These are phyloP conservation scores for Zygothrica quintamaculata DNA, from an alignment of 2,888 invertebrate genomes.

Conservation along the genomic window DNA sequence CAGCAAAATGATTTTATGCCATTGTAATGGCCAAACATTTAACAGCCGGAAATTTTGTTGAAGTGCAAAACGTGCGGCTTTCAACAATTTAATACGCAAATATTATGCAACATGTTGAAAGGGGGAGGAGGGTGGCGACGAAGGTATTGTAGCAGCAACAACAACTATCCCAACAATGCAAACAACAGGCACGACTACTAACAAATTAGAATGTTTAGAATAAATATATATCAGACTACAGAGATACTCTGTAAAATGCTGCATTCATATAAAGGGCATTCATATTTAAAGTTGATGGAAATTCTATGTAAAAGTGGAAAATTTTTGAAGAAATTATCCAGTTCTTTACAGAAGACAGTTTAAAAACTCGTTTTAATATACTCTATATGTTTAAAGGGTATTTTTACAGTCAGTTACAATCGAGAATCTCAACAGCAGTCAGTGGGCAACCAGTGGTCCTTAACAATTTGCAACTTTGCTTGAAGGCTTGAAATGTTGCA, in stretches of 20 bases:
- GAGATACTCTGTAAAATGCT: no score
- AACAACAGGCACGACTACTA: neutral
- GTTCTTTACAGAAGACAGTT: no score
- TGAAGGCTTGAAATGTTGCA: conserved; percentile 36
- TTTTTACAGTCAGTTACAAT: neutral
- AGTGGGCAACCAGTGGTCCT: conserved; percentile 11
- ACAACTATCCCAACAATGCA: conserved; percentile 10
- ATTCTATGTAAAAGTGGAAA: no score
- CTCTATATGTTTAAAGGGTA: no score
- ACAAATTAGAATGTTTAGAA: neutral
- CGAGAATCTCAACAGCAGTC: conserved; percentile 6
- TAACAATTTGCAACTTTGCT: conserved; percentile 45
- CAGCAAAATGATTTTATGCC: conserved; percentile 69
- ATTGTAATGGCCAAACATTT: conserved; percentile 68
- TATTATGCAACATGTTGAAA: conserved; percentile 50
- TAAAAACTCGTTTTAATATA: no score
- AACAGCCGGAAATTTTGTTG: conserved; percentile 68
- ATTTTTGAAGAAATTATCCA: no score
- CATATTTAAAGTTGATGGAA: no score
- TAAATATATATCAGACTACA: no score
- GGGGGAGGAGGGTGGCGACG: neutral
- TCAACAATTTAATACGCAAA: conserved; percentile 56
- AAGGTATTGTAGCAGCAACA: conserved; percentile 1
- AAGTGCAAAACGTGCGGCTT: conserved; percentile 67
- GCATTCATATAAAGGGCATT: no score